Evolutionary conservation across 2,888 invertebrate genomes (phyloP).

Genomic region (Eurois occulta): DNA sequence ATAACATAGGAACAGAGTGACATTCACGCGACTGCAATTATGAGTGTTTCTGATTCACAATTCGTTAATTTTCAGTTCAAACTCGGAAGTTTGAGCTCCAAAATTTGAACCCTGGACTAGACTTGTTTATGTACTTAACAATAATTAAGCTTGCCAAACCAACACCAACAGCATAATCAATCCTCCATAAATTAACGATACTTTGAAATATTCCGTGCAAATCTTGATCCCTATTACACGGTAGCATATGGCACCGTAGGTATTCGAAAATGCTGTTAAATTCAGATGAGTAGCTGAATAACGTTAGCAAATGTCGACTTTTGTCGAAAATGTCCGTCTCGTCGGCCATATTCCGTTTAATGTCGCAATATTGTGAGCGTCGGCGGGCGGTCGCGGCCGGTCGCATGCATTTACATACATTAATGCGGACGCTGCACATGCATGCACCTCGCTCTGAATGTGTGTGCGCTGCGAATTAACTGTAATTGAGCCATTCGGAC

Average conservation of each 20-base stretch:
- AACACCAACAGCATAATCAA: constrained; percentile 31
- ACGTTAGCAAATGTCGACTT: constrained; percentile 87
- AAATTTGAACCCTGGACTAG: neutral
- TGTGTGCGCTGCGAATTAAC: constrained; percentile 90
- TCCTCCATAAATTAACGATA: constrained; percentile 24
- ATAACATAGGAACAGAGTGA: neutral
- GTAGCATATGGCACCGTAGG: constrained; percentile 65
- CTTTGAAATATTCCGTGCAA: constrained; percentile 21
- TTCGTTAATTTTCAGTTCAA: neutral
- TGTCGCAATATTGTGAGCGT: constrained; percentile 89
- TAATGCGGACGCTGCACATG: constrained; percentile 88
- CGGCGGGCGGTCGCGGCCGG: constrained; percentile 84
- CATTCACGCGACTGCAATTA: neutral
- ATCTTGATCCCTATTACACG: constrained; percentile 20
- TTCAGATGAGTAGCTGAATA: constrained; percentile 81
- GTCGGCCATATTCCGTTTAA: constrained; percentile 89
- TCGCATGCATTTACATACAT: constrained; percentile 90
- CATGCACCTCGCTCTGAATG: constrained; percentile 86
- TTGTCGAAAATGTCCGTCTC: constrained; percentile 88
- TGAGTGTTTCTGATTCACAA: neutral
- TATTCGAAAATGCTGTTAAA: constrained; percentile 76
- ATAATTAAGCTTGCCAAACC: neutral
- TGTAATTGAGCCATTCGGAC: constrained; percentile 90
- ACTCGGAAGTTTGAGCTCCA: neutral
- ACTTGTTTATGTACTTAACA: constrained; percentile 10